phyloP scores from a whole-genome alignment of 2,888 invertebrate species.

The Thecophora atra region DNA sequence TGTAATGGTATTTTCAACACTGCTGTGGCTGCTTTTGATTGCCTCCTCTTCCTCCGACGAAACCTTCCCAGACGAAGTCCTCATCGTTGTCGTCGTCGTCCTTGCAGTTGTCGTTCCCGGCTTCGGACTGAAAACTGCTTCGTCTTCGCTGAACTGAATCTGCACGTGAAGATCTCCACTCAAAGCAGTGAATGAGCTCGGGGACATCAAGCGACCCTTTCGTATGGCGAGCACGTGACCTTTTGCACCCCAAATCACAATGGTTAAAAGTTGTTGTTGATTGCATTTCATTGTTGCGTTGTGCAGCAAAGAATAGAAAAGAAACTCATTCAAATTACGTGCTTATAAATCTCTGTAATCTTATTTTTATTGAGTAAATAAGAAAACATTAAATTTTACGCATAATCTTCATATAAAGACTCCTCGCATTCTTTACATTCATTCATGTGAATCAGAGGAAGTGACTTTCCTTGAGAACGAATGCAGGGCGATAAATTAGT shows the following conservation, averaged over 20 bases:
- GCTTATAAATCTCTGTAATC: constrained; percentile 10
- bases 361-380: constrained; percentile 15
- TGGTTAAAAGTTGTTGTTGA: constrained; percentile 19
- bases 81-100: constrained; percentile 37
- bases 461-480: no score
- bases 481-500: no score
- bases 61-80: constrained; percentile 34
- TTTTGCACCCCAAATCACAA: constrained; percentile 50
- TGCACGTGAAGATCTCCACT: constrained; percentile 82
- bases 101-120: constrained; percentile 33
- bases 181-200: constrained; percentile 79
- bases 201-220: constrained; percentile 72
- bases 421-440: background rate
- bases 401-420: background rate
- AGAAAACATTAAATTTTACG: constrained; percentile 13
- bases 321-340: constrained; percentile 17
- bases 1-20: constrained; percentile 56
- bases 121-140: constrained; percentile 38
- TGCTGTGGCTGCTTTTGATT: constrained; percentile 24
- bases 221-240: constrained; percentile 65
- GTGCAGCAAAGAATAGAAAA: constrained; percentile 19
- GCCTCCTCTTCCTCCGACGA: constrained; percentile 49
- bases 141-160: constrained; percentile 67
- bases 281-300: background rate
- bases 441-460: background rate